Base-by-base conservation (phyloP, 2,888 invertebrate species). In the Gastracanthus pulcherrimus region DNA sequence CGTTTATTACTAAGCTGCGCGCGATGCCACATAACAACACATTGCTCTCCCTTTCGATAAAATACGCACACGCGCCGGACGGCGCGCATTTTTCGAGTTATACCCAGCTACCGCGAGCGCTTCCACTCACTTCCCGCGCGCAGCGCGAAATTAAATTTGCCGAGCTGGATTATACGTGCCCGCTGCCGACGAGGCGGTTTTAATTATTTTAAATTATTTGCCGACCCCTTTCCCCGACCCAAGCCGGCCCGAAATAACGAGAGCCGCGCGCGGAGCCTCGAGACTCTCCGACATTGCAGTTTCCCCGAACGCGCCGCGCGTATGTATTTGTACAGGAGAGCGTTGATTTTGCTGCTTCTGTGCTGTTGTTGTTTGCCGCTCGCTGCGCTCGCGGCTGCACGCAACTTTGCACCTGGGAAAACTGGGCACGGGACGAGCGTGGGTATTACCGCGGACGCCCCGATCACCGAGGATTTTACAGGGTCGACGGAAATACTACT, bases 191-290 rank as follows among this genome's bases (percentile, higher is more conserved):
- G 31, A 60, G 77, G 76, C 62, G 83, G 83, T 87, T 88, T 89
- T 87, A 87, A 88, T 89, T 88, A 88, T 86, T 86, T 87, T 86
- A 86, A 86, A 88, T 87, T 89, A 88, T 87, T 89, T 85, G 82
- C 81, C 71, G 48, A 71, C 64, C 83, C 4, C 55, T 5, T 11
- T 3, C 11, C 11, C 23, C 23, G 13, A 26, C 29, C 26, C 1
- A 2, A 7, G 19, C 9, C 62, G 19, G 45, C n/a, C 62, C 75
- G 48, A 38, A 34, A 69, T 55, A 76, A 76, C 26, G 72, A 78
- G 48, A 66, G 26, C 67, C 66, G 16, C 5, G 13, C 3, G 41
- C 41, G 60, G 60, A 55, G 26, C 67, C 48, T 67, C 31, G n/a
- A n/a, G n/a, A n/a, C n/a, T n/a, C 29, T 71, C 31, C 64, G 36